A percentile compares a stretch with the other conserved stretches of the same genome.
Conservation (phyloP, 2,797 vertebrate species). For the Poeciliopsis gracilis region DNA sequence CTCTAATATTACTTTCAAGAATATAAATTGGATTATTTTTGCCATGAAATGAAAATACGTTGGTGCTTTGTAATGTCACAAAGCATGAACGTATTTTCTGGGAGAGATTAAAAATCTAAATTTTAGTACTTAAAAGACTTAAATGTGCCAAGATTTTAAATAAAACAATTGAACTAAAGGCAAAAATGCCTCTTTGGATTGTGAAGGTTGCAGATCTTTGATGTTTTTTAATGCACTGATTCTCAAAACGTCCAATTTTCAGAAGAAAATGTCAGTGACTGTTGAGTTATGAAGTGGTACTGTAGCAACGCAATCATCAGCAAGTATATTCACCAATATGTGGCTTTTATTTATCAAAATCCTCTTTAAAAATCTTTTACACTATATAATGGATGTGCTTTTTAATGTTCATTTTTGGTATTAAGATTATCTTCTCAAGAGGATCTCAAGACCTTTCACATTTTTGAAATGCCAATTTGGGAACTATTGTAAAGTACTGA, state of each 20-base stretch:
- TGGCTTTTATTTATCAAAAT: not conserved
- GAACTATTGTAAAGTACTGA: not conserved
- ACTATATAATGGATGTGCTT: not conserved
- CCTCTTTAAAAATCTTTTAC: not conserved
- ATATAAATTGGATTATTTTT: slow-evolving; percentile 32
- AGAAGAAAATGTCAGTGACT: not conserved
- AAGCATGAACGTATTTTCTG: not conserved
- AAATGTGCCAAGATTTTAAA: not conserved
- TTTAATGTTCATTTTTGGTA: not conserved
- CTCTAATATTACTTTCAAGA: not conserved
- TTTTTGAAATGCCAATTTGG: not conserved
- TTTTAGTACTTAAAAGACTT: not conserved
- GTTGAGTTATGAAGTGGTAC: not conserved
- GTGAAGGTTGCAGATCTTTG: not conserved
- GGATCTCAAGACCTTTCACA: not conserved
- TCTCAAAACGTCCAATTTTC: not conserved
- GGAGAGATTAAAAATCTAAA: not conserved
- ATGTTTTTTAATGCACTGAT: not conserved
- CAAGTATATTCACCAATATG: not conserved
- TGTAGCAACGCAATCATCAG: not conserved
- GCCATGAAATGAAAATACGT: slow-evolving; percentile 40
- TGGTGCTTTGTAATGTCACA: not conserved
- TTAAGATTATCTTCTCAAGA: not conserved
- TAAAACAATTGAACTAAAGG: not conserved
- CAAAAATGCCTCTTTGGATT: not conserved